Base-by-base conservation (phyloP, 1,140 invertebrate species). In the Eurosta solidaginis region DNA sequence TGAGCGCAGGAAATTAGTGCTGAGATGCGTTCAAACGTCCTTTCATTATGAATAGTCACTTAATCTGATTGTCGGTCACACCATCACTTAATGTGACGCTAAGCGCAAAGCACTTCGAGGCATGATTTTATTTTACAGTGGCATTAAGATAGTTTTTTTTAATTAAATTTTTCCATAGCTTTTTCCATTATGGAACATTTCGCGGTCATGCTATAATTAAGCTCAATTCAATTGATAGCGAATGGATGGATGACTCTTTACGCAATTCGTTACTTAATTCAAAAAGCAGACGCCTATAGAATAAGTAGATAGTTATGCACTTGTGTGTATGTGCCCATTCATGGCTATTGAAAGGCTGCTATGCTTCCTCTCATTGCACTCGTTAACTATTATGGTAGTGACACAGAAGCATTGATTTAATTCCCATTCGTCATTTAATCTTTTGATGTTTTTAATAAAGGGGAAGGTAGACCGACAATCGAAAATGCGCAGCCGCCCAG, bases 221-320 rank as follows among this genome's bases (percentile, higher is more conserved):
- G 77, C 36, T 78, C 77, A 78, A 78, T 78, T 78, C 77, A 78
- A 74, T 78, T 52, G 50, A 77, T 22, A 33, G 49, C 40, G 12
- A 27, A 22, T 77, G 6, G 10, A 33, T 6, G 40, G 2, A 20
- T 7, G 27, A 4, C 3, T n/a, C 9, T 33, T 4, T 2, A 33
- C 10, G 10, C 52, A 17, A 10, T 27, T 2, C 7, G 2, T 14
- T 44, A 36, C 3, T 52, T n/a, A 12, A 27, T 29, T 2, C 25
- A 25, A 36, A n/a, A 40, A 7, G 29, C 10, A 36, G 20, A 4
- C 22, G 10, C 22, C 27, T 10, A 68, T 22, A 12, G 1, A 68
- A 22, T 29, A 20, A n/a, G 25, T 25, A 52, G 20, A 52, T 52
- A 52, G 6, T 6, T 52, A 52, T 49, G 17, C n/a, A 17, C 9